phyloP scores from a whole-genome alignment of 2,113 vertebrate species.

The Trogon melanurus region DNA sequence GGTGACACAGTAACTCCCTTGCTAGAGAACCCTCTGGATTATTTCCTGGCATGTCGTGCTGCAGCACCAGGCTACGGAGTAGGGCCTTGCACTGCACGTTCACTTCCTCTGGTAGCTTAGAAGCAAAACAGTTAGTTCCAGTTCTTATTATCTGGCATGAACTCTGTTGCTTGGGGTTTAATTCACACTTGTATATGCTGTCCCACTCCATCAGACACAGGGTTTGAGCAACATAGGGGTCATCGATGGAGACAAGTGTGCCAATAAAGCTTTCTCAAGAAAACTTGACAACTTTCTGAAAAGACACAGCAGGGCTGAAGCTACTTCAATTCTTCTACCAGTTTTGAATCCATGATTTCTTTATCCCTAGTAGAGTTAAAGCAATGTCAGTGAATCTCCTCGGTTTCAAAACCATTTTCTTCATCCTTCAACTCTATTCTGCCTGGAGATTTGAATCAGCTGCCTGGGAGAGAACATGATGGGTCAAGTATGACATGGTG shows the following conservation, averaged over 20 bases:
- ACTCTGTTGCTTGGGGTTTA: not conserved
- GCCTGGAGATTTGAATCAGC: not conserved
- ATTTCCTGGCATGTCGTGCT: not conserved
- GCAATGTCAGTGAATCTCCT: not conserved
- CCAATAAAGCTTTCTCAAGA: not conserved
- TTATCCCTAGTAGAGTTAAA: not conserved
- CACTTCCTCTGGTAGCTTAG: not conserved
- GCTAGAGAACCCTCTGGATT: not conserved
- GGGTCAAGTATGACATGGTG: not conserved
- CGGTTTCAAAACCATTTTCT: not conserved
- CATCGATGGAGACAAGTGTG: not conserved
- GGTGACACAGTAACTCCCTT: not conserved
- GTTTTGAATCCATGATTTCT: not conserved
- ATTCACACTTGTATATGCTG: not conserved
- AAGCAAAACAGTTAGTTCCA: not conserved
- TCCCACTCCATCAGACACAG: not conserved
- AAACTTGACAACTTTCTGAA: not conserved
- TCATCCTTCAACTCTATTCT: not conserved
- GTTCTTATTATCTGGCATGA: not conserved
- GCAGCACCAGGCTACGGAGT: not conserved
- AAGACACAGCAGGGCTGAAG: not conserved
- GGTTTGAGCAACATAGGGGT: not conserved
- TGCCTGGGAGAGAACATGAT: not conserved
- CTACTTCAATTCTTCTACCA: not conserved
- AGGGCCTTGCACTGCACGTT: fast-evolving